These are phyloP conservation scores for Camponotus fellah DNA, from an alignment of 2,888 invertebrate genomes.

Conservation along the genomic window DNA sequence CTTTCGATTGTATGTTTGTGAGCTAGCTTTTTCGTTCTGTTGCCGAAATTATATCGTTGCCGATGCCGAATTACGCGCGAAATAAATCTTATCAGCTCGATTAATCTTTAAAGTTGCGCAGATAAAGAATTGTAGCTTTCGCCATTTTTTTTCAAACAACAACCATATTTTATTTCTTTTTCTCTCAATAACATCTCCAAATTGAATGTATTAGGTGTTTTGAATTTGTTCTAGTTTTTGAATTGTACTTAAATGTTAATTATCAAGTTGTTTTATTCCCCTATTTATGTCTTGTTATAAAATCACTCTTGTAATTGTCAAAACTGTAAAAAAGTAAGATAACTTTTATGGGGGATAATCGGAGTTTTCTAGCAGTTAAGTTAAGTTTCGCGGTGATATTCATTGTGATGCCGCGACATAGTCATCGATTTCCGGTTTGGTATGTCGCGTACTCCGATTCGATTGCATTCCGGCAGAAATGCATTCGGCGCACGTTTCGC, in stretches of 20 bases:
- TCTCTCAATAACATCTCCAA: neutral
- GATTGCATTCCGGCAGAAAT: slow-evolving; percentile 70
- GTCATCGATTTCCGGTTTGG: slow-evolving; percentile 75
- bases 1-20: neutral
- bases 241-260: neutral
- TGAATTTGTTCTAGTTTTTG: neutral
- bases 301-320: neutral
- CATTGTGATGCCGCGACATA: slow-evolving; percentile 59
- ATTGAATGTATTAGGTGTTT: slow-evolving; percentile 1
- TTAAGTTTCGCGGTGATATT: slow-evolving; percentile 47
- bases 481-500: slow-evolving; percentile 73
- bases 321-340: neutral
- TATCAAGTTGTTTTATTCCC: neutral
- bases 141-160: neutral
- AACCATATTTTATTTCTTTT: neutral
- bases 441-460: slow-evolving; percentile 62
- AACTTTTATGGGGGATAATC: slow-evolving; percentile 14
- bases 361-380: neutral
- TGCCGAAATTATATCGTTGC: no score
- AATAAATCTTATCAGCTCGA: slow-evolving; percentile 36
- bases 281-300: neutral
- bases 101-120: slow-evolving; percentile 17
- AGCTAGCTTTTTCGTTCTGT: neutral
- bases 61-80: neutral
- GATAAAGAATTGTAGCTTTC: neutral